Percentiles rank a stretch among this genome's conserved stretches.
These are phyloP conservation scores for Corynorhinus townsendii DNA, from an alignment of 2,113 vertebrate species.

Conservation along the genomic window DNA sequence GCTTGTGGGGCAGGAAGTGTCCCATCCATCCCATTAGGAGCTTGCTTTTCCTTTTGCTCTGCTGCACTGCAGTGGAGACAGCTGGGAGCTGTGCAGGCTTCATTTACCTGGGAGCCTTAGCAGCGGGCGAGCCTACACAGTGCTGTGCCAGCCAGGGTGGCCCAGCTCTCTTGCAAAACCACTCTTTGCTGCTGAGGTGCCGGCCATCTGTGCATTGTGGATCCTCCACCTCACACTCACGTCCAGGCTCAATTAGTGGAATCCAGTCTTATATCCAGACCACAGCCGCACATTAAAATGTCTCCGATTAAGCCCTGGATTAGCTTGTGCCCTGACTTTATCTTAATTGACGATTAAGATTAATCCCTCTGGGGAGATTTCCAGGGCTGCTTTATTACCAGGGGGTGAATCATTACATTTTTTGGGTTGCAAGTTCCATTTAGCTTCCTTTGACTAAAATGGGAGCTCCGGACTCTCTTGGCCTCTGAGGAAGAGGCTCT, in stretches of 20 bases:
- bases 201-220: background rate
- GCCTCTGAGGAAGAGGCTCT: background rate
- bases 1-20: background rate
- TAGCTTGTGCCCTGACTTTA: slow-evolving; percentile 68
- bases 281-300: slow-evolving; percentile 66
- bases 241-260: slow-evolving; percentile 49
- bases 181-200: background rate
- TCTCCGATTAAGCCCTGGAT: slow-evolving; percentile 69
- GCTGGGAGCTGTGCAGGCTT: too few species aligned
- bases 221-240: background rate
- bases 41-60: background rate
- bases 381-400: slow-evolving; percentile 43
- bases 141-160: background rate
- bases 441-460: slow-evolving; percentile 37
- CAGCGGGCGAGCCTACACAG: fast-evolving
- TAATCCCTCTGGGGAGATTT: slow-evolving; percentile 65
- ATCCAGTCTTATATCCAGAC: slow-evolving; percentile 42
- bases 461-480: background rate
- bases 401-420: slow-evolving; percentile 58
- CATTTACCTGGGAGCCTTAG: background rate
- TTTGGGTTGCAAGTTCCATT: slow-evolving; percentile 54
- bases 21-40: background rate
- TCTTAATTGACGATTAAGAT: slow-evolving; percentile 74
- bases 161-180: background rate
- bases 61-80: background rate